These are phyloP conservation scores for Sciurus carolinensis DNA, from an alignment of 2,797 vertebrate genomes.

Conservation along the genomic window DNA sequence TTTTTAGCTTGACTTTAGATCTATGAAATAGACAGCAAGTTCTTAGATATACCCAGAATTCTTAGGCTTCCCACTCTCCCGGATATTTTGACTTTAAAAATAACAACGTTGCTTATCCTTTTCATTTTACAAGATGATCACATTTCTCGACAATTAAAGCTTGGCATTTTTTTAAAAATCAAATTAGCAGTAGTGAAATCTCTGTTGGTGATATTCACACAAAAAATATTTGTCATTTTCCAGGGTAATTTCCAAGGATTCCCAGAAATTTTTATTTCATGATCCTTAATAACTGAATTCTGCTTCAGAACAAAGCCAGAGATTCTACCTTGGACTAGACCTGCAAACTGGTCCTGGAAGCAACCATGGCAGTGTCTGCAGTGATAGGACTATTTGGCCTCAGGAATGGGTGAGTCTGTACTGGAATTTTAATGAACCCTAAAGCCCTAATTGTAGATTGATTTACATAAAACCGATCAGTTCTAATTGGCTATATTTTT, in stretches of 20 bases:
- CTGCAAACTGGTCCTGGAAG: neutral
- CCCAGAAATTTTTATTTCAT: neutral
- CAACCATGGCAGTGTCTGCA: neutral
- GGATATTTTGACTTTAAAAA: neutral
- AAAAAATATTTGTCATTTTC: conserved; percentile 27
- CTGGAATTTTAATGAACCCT: neutral
- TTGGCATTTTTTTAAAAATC: neutral
- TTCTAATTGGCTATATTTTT: neutral
- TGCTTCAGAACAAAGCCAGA: neutral
- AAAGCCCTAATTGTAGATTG: neutral
- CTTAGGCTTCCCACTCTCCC: neutral
- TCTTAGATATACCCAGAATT: neutral
- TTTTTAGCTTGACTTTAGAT: neutral
- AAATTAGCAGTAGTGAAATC: neutral
- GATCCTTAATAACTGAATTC: neutral
- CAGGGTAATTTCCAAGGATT: neutral
- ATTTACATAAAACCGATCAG: neutral
- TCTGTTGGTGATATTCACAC: neutral
- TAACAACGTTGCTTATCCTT: neutral
- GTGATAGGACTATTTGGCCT: neutral
- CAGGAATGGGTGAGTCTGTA: neutral
- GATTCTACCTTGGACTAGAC: neutral
- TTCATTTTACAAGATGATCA: neutral
- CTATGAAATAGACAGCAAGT: neutral
- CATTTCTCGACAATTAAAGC: neutral